Evolutionary conservation across 2,797 vertebrate genomes (phyloP).

Genomic region (Smutsia gigantea): DNA sequence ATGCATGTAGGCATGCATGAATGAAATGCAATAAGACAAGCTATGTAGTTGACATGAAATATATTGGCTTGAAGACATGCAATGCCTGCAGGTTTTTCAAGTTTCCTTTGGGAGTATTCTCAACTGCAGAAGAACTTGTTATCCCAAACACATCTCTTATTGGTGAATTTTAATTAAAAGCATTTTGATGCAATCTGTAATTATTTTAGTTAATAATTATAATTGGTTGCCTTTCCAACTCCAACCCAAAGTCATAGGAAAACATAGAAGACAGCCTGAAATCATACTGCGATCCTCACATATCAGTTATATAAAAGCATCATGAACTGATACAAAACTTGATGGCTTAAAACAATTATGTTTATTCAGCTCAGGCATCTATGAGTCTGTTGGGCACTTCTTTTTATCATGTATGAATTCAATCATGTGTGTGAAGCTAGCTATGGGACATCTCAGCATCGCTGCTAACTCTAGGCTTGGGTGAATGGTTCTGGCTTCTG

Average conservation of each 20-base stretch:
- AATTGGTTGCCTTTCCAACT: neutral
- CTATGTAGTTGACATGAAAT: neutral
- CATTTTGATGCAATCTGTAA: neutral
- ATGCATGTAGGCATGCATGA: too few relatives aligned
- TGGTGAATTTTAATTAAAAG: conserved; percentile 14
- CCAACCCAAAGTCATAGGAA: neutral
- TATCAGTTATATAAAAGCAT: neutral
- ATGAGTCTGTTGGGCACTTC: neutral
- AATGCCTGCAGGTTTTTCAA: neutral
- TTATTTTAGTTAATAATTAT: neutral
- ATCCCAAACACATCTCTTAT: neutral
- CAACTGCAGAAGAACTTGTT: neutral
- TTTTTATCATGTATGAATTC: neutral
- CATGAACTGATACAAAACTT: neutral
- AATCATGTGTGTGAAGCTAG: neutral
- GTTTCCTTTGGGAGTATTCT: neutral
- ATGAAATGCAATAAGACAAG: neutral
- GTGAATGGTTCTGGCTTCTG: neutral
- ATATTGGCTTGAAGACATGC: neutral
- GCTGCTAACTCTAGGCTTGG: neutral
- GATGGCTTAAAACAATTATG: neutral
- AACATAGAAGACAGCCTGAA: neutral
- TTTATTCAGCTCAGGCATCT: neutral
- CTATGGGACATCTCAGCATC: neutral
- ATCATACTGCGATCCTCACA: neutral